Conservation (phyloP, 2,113 vertebrate genomes). For the Phaethon lepturus region DNA sequence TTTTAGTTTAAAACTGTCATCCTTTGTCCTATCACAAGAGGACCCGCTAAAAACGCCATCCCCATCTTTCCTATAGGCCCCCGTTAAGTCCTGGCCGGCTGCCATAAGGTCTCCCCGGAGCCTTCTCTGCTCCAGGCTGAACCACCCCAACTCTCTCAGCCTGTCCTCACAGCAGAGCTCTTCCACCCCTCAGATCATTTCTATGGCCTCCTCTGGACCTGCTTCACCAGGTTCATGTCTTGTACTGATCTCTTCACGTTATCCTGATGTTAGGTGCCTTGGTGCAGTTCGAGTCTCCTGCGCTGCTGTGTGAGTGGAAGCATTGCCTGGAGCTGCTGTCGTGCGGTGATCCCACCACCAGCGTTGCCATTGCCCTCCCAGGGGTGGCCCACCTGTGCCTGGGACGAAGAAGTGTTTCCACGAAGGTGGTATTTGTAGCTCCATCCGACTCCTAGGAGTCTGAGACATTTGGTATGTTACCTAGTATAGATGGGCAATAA, state of each 20-base stretch:
- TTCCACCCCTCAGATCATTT: not conserved
- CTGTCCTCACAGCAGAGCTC: not conserved
- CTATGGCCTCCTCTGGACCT: not conserved
- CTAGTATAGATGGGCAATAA: not conserved
- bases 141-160: too few species aligned
- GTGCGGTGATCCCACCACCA: not conserved
- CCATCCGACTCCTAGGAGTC: not conserved
- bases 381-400: not conserved
- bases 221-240: rapidly evolving
- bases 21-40: rapidly evolving
- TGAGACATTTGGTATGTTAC: not conserved
- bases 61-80: too few species aligned
- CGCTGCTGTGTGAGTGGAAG: not conserved
- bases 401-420: not conserved
- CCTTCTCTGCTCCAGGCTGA: too few species aligned
- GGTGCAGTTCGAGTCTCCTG: not conserved
- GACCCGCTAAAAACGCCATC: not conserved
- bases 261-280: not conserved
- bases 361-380: not conserved
- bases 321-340: not conserved
- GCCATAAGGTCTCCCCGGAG: too few species aligned
- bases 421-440: rapidly evolving
- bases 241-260: not conserved
- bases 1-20: not conserved
- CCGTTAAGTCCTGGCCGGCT: too few species aligned